Conservation (phyloP, 1,140 invertebrate genomes). For the Chelonus insularis region DNA sequence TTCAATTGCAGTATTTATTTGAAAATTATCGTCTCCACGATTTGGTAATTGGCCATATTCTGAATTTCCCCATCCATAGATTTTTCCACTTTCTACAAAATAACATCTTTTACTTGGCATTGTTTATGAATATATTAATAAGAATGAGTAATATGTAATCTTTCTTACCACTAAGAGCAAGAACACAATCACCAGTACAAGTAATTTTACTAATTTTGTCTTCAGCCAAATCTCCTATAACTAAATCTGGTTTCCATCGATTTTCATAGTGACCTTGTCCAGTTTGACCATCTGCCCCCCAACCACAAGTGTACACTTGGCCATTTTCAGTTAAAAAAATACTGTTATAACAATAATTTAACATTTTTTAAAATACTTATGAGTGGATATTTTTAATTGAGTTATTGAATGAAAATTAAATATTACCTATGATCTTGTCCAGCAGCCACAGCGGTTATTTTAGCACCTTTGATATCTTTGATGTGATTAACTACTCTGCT, state of each 20-base stretch:
- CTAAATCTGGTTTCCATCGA: constrained; percentile 62
- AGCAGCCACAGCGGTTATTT: constrained; percentile 67
- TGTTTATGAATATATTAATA: no score
- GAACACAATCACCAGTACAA: constrained; percentile 80
- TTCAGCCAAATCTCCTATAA: constrained; percentile 80
- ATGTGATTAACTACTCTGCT: constrained; percentile 71
- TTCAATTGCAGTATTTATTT: constrained; percentile 71
- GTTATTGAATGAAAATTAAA: no score
- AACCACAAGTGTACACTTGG: constrained; percentile 85
- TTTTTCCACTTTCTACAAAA: constrained; percentile 80
- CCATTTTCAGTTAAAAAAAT: constrained; percentile 81
- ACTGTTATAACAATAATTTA: no score
- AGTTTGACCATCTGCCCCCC: constrained; percentile 94
- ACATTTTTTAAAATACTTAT: no score
- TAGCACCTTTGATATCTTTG: constrained; percentile 64
- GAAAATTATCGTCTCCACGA: constrained; percentile 52
- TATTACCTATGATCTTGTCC: constrained; percentile 85
- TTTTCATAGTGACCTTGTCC: constrained; percentile 76
- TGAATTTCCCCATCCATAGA: constrained; percentile 97
- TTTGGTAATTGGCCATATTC: constrained; percentile 86
- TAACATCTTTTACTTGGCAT: constrained; percentile 28
- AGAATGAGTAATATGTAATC: constrained; percentile 13
- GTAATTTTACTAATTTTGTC: constrained; percentile 84
- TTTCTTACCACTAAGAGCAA: constrained; percentile 81
- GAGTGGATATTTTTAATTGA: no score